Conservation (phyloP, 2,888 invertebrate species). For the Leptogaster cylindrica region DNA sequence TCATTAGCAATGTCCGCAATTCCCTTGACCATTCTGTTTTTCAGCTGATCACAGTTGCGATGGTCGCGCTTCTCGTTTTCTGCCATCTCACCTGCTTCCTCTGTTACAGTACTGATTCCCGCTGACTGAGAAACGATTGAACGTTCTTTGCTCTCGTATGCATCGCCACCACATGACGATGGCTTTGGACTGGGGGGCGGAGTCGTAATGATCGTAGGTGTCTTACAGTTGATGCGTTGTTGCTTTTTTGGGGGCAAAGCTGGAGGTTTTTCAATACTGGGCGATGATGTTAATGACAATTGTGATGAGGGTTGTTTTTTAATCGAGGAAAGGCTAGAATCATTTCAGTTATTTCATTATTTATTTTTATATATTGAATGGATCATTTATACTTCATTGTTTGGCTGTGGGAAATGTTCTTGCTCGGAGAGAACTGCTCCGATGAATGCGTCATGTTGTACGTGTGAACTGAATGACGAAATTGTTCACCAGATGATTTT, state of each 20-base stretch:
- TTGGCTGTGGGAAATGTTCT: constrained; percentile 61
- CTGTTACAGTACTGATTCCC: constrained; percentile 62
- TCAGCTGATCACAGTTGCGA: not conserved
- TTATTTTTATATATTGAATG: too few species aligned
- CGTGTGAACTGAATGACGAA: constrained; percentile 87
- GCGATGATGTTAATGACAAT: constrained; percentile 48
- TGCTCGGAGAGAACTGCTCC: constrained; percentile 58
- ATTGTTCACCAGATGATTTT: constrained; percentile 75
- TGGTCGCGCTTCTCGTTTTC: constrained; percentile 38
- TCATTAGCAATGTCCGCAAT: constrained; percentile 47
- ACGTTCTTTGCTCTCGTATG: constrained; percentile 45
- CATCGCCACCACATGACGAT: constrained; percentile 39
- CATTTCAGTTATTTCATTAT: too few species aligned
- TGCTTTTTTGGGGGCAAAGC: constrained; percentile 69
- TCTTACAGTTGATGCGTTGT: constrained; percentile 63
- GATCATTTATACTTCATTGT: constrained; percentile 59
- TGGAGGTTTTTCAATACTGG: constrained; percentile 63
- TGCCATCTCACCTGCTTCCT: constrained; percentile 52
- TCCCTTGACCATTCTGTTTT: constrained; percentile 22
- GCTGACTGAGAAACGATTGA: constrained; percentile 47
- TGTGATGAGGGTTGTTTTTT: constrained; percentile 46
- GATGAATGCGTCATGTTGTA: constrained; percentile 65
- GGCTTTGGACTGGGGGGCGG: constrained; percentile 62
- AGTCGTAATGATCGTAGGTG: constrained; percentile 62
- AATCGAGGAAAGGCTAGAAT: constrained; percentile 48